Evolutionary conservation across 2,888 invertebrate genomes (phyloP).

Genomic region (Aleiodes leptofemur): DNA sequence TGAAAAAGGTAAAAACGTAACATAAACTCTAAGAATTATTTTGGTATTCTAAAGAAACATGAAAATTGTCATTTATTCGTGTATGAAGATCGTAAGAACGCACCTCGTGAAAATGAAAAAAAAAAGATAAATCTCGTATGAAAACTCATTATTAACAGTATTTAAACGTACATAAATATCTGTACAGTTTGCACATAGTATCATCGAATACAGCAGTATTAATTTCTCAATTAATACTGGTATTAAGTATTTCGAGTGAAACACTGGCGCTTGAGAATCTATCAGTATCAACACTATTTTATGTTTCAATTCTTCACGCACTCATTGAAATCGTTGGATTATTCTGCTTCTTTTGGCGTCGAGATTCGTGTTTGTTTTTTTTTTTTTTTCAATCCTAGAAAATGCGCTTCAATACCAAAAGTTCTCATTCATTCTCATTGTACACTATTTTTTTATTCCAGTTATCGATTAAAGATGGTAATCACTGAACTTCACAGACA

Average conservation of each 20-base stretch:
- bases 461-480: constrained; percentile 5
- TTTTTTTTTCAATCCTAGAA: not conserved
- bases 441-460: not conserved
- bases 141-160: constrained; percentile 4
- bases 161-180: constrained; percentile 19
- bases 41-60: no score
- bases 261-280: constrained; percentile 1
- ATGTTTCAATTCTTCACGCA: not conserved
- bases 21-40: no score
- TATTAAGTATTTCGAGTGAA: not conserved
- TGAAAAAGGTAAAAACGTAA: no score
- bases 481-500: constrained; percentile 88
- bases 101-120: no score
- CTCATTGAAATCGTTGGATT: not conserved
- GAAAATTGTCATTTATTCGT: no score
- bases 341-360: not conserved
- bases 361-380: not conserved
- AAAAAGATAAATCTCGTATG: not conserved
- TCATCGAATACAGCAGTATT: not conserved
- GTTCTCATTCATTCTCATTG: constrained; percentile 14
- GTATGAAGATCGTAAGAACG: no score
- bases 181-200: constrained; percentile 14
- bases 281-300: not conserved
- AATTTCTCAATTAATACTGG: constrained; percentile 1
- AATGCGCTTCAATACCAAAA: not conserved